These are phyloP conservation scores for Drosophila imparisetae DNA, from an alignment of 2,888 invertebrate species.

Conservation along the genomic window DNA sequence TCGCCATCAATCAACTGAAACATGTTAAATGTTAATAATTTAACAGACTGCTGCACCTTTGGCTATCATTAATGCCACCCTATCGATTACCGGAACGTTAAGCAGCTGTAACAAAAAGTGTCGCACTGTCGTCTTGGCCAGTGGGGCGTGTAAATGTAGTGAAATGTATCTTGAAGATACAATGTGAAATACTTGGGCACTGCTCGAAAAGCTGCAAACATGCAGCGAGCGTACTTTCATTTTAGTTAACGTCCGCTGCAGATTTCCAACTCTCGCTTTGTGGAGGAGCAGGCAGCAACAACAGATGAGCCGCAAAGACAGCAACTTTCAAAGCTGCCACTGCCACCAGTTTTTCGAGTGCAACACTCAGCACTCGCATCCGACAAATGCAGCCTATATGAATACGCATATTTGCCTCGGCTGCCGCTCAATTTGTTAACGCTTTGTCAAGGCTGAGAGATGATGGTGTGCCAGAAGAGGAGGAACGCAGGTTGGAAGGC, in stretches of 20 bases:
- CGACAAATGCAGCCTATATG: conserved; percentile 47
- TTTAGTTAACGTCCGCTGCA: conserved; percentile 46
- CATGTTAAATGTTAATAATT: conserved; percentile 60
- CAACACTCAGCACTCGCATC: conserved; percentile 24
- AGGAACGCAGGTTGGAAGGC: background rate
- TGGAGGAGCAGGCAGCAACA: conserved; percentile 29
- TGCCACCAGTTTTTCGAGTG: conserved; percentile 29
- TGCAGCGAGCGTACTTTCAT: conserved; percentile 62
- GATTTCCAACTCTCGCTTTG: conserved; percentile 61
- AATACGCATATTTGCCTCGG: conserved; percentile 26
- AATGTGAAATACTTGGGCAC: conserved; percentile 6
- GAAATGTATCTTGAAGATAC: conserved; percentile 59
- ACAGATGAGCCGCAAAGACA: conserved; percentile 34
- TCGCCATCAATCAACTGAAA: conserved; percentile 63
- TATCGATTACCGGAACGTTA: conserved; percentile 58
- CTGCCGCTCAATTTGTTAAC: conserved; percentile 12
- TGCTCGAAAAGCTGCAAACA: background rate
- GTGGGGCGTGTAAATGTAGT: conserved; percentile 64
- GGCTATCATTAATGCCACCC: conserved; percentile 41
- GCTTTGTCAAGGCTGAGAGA: conserved; percentile 5
- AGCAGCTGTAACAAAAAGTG: conserved; percentile 39
- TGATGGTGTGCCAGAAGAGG: background rate
- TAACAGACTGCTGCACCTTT: conserved; percentile 46
- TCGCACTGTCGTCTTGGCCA: conserved; percentile 24
- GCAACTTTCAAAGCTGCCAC: conserved; percentile 51